Evolutionary conservation across 23 tunicate species (phyloP), one percentile per base, ranked within the genome.

Genomic region (Halocynthia roretzi): DNA sequence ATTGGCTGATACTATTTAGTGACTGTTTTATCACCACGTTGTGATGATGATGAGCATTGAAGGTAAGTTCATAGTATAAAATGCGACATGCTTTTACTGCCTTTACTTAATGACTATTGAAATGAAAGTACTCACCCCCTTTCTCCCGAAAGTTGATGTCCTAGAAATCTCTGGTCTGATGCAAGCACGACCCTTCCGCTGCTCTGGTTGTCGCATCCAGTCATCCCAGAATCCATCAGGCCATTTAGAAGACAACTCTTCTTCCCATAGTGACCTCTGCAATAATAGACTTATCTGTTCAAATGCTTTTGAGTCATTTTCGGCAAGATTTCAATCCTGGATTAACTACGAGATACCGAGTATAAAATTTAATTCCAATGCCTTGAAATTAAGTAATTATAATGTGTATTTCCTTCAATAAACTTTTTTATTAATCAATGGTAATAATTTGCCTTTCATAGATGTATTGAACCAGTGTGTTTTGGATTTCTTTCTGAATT

Each of bases 191-290:
- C 67, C 83, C 23, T 82, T 76, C 18, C 96, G 79, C 72, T 95
- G 99, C 6, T 19, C 54, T 6, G 93, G 88, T n/a, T 85, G 71
- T 15, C 99, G 81, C 53, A 95, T 53, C 99, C 99, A 95, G 81
- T 95, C 99, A 62, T 95, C 99, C 99, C 99, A 95, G 67, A 85
- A 95, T 8, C 93, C 86, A 9, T 48, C 57, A 7, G 99, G 99
- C 99, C 99, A 95, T 58, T 85, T 90, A 18, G 85, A 53, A 5
- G 61, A 62, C 70, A 83, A 55, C 69, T 95, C 85, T 7, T 81
- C 87, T 7, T 23, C 64, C 99, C 99, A 95, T 11, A 76, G 54
- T 23, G 53, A 31, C 73, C 71, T 91, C 87, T 88, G 77, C 12
- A 60, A 50, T 49, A 7, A 69, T 0, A 31, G 19, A 71, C 19